Conservation (phyloP, 2,113 vertebrate genomes). For the Bucco capensis region DNA sequence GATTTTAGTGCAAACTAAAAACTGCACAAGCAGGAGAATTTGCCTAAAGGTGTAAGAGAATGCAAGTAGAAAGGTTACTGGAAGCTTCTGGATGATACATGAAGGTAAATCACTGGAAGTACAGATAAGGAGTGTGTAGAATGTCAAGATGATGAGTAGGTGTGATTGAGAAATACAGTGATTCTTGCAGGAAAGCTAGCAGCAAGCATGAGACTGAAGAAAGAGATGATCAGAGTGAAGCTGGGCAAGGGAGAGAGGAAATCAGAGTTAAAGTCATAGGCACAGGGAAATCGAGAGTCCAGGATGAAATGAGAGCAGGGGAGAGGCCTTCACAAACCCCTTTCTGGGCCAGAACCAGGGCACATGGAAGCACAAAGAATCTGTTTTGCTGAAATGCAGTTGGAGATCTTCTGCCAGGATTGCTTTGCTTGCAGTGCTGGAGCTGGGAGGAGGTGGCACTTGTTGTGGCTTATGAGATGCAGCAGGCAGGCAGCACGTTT, state of each 20-base stretch:
- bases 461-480: conserved; percentile 15
- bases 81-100: neutral
- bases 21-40: neutral
- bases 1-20: neutral
- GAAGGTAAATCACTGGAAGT: neutral
- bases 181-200: neutral
- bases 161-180: neutral
- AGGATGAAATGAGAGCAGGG: neutral
- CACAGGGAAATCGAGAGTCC: neutral
- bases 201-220: conserved; percentile 11
- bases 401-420: conserved; percentile 40
- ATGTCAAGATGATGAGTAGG: neutral
- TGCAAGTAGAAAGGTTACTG: neutral
- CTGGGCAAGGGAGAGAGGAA: conserved; percentile 30
- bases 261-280: neutral
- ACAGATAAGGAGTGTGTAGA: neutral
- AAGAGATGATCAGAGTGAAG: neutral
- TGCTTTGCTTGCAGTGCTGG: conserved; percentile 7
- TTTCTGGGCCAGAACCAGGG: conserved; percentile 34
- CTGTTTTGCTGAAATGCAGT: conserved; percentile 44
- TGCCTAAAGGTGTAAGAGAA: neutral
- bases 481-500: conserved; percentile 5
- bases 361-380: conserved; percentile 42
- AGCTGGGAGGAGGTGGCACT: neutral
- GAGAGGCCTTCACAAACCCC: neutral